Evolutionary conservation across 1,140 invertebrate genomes (phyloP).

Genomic region (Drosophila cardini): DNA sequence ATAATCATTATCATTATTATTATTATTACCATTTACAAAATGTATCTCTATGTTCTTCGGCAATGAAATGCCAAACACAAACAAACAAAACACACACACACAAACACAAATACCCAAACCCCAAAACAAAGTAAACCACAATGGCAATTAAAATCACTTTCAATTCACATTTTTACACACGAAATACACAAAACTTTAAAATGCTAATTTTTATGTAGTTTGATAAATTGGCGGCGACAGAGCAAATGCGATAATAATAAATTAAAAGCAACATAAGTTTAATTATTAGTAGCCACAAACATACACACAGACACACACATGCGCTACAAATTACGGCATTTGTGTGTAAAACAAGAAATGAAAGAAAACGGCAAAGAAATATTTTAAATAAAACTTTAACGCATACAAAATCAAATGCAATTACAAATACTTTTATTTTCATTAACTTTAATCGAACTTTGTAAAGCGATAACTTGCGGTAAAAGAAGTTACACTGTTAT

Average conservation of each 20-base stretch:
- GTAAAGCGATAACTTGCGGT: no score
- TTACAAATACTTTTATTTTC: background rate
- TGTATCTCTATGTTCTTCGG: slow-evolving; percentile 66
- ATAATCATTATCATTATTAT: slow-evolving; percentile 74
- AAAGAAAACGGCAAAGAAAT: slow-evolving; percentile 66
- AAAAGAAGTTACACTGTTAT: background rate
- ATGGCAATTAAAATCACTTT: slow-evolving; percentile 17
- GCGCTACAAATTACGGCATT: slow-evolving; percentile 18
- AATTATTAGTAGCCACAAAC: slow-evolving; percentile 47
- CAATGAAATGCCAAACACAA: slow-evolving; percentile 40
- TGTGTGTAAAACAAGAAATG: slow-evolving; percentile 31
- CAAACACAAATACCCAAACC: slow-evolving; percentile 34
- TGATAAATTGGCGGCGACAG: slow-evolving; percentile 32
- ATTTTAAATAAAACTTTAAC: slow-evolving; percentile 83
- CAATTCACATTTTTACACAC: slow-evolving; percentile 5
- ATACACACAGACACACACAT: slow-evolving; percentile 12
- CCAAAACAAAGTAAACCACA: no score
- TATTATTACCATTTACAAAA: slow-evolving; percentile 59
- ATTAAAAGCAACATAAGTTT: slow-evolving; percentile 73
- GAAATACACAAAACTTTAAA: slow-evolving; percentile 29
- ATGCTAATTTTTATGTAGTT: slow-evolving; percentile 39
- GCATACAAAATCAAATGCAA: slow-evolving; percentile 57
- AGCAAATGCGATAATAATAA: slow-evolving; percentile 73
- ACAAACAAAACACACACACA: slow-evolving; percentile 32
- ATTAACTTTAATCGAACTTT: no score